phyloP scores from a whole-genome alignment of 2,113 vertebrate genomes.

The Coregonus clupeaformis region DNA sequence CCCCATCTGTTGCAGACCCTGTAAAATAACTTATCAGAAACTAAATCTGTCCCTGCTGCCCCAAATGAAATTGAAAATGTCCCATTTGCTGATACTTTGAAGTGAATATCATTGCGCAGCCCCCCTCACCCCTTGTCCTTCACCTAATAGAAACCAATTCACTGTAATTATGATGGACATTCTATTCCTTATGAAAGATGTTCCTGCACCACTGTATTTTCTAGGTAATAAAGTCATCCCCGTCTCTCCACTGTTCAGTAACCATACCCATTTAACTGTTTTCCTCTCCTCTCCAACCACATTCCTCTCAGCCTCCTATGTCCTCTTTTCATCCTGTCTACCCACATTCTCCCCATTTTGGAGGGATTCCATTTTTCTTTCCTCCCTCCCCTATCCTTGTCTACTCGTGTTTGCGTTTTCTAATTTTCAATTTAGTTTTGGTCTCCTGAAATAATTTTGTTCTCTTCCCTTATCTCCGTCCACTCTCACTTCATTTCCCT shows the following conservation, averaged over 20 bases:
- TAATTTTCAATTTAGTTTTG: conserved; percentile 4
- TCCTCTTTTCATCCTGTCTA: neutral
- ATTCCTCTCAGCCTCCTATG: neutral
- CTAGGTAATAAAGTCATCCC: conserved; percentile 1
- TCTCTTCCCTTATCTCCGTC: neutral
- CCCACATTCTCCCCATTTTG: neutral
- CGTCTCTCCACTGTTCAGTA: neutral
- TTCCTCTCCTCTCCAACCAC: neutral
- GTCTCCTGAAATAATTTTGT: neutral
- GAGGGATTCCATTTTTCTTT: neutral
- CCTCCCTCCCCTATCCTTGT: neutral
- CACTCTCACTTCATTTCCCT: neutral
- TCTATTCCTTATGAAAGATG: conserved; percentile 1
- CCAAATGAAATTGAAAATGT: neutral
- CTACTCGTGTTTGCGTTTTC: neutral
- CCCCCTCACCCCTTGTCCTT: neutral
- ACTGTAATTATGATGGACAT: conserved; percentile 1
- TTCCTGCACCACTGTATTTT: neutral
- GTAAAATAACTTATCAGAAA: neutral
- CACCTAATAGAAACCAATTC: conserved; percentile 4
- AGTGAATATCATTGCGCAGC: conserved; percentile 1
- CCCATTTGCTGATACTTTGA: conserved; percentile 5
- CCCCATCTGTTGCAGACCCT: neutral
- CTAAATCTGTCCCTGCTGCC: neutral
- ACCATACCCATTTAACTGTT: neutral